These are phyloP conservation scores for Tillus elongatus DNA, from an alignment of 2,888 invertebrate species.

Conservation along the genomic window DNA sequence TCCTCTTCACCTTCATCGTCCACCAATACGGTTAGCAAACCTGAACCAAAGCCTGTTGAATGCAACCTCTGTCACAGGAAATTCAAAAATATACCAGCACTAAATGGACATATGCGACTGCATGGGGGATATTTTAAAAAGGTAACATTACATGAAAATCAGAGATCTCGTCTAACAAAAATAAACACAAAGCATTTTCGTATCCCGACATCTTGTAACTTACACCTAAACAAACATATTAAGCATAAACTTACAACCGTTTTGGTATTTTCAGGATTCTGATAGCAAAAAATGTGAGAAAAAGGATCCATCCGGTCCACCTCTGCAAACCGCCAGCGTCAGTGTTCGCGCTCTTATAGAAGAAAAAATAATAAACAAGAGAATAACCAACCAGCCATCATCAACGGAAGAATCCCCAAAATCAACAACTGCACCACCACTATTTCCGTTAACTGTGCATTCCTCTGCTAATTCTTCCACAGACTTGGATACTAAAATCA, in stretches of 20 bases:
- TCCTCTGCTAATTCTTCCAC: slow-evolving; percentile 38
- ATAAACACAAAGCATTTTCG: no score
- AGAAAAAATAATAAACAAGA: slow-evolving; percentile 85
- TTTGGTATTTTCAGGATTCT: slow-evolving; percentile 63
- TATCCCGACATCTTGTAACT: no score
- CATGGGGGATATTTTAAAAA: slow-evolving; percentile 97
- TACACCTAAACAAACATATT: no score
- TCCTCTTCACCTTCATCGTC: no score
- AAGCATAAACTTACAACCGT: no score
- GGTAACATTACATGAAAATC: slow-evolving; percentile 48
- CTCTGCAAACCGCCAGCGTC: slow-evolving; percentile 85
- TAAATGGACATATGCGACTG: slow-evolving; percentile 96
- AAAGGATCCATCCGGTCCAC: slow-evolving; percentile 72
- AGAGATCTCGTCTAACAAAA: no score
- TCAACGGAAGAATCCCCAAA: slow-evolving; percentile 22
- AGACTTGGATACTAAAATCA: slow-evolving; percentile 38
- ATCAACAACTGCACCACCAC: slow-evolving; percentile 38
- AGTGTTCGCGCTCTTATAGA: slow-evolving; percentile 84
- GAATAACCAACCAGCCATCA: slow-evolving; percentile 46
- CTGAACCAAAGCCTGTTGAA: slow-evolving; percentile 79
- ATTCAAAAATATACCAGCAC: slow-evolving; percentile 95
- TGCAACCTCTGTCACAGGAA: slow-evolving; percentile 92
- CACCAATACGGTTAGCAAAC: slow-evolving; percentile 38
- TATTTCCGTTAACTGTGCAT: slow-evolving; percentile 41
- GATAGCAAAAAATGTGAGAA: slow-evolving; percentile 80